Evolutionary conservation across 2,797 vertebrate species (phyloP).

Genomic region (Notoglanidium macrostoma): DNA sequence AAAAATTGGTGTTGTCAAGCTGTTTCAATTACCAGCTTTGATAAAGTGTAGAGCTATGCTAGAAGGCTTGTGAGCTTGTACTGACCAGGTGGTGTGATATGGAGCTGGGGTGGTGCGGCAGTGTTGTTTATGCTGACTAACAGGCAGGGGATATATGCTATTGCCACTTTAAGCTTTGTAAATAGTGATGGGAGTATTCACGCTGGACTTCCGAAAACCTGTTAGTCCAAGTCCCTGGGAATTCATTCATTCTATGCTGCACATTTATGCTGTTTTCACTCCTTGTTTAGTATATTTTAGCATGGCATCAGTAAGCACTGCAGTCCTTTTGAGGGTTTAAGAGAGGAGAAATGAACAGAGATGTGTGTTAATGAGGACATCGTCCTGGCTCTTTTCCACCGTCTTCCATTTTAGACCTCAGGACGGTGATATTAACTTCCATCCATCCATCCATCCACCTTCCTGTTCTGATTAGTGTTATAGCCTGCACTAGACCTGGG

Average conservation of each 20-base stretch:
- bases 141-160: not conserved
- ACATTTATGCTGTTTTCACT: not conserved
- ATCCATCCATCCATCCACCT: not conserved
- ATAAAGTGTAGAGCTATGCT: not conserved
- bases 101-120: not conserved
- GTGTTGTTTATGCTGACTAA: slow-evolving; percentile 10
- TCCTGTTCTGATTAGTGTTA: not conserved
- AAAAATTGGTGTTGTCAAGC: not conserved
- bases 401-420: slow-evolving; percentile 13
- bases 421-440: not conserved
- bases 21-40: slow-evolving; percentile 15
- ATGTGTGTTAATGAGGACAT: slow-evolving; percentile 25
- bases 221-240: not conserved
- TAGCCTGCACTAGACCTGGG: not conserved
- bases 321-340: slow-evolving; percentile 1
- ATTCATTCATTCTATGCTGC: not conserved
- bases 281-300: slow-evolving; percentile 11
- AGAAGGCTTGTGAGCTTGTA: slow-evolving; percentile 2
- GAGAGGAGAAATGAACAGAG: slow-evolving; percentile 1
- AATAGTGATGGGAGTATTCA: not conserved
- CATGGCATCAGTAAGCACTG: not conserved
- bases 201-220: not conserved
- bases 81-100: not conserved
- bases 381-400: not conserved
- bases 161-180: not conserved